phyloP scores from a whole-genome alignment of 2,888 invertebrate species.

The Hemaris fuciformis region DNA sequence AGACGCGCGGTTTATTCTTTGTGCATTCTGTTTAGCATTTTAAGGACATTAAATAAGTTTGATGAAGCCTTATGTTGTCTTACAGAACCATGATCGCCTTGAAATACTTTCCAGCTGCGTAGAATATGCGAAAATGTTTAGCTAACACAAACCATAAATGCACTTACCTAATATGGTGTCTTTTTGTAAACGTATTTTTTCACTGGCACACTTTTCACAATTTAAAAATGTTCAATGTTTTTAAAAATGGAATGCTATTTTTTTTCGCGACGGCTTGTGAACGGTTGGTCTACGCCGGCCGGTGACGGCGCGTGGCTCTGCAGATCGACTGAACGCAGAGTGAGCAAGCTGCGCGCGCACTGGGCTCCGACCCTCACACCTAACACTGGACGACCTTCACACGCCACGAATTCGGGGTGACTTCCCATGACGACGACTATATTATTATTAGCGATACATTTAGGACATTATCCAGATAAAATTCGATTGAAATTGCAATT shows the following conservation, averaged over 20 bases:
- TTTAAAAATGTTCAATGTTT: conserved; percentile 10
- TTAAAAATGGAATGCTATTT: conserved; percentile 29
- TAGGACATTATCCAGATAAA: no score
- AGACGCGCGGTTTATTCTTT: background rate
- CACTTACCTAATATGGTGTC: conserved; percentile 57
- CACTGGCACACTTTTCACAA: conserved; percentile 14
- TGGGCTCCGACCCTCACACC: conserved; percentile 49
- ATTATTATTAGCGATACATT: background rate
- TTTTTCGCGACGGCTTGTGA: conserved; percentile 30
- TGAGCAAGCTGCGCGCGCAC: conserved; percentile 35
- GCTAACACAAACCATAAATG: conserved; percentile 56
- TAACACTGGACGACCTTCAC: conserved; percentile 46
- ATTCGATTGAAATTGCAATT: no score
- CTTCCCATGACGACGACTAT: background rate
- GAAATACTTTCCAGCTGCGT: conserved; percentile 79
- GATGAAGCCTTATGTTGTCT: background rate
- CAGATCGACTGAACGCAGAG: conserved; percentile 65
- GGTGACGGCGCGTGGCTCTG: conserved; percentile 59
- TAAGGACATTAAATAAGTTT: background rate
- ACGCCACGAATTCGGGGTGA: conserved; percentile 30
- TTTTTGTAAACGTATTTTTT: conserved; percentile 21
- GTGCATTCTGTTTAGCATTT: background rate
- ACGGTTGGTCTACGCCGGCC: conserved; percentile 39
- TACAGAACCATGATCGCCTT: conserved; percentile 66
- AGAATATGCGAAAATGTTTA: conserved; percentile 74